Percentiles rank a stretch among this genome's conserved stretches.
These are phyloP conservation scores for Mobula hypostoma DNA, from an alignment of 2,113 vertebrate genomes.

Conservation along the genomic window DNA sequence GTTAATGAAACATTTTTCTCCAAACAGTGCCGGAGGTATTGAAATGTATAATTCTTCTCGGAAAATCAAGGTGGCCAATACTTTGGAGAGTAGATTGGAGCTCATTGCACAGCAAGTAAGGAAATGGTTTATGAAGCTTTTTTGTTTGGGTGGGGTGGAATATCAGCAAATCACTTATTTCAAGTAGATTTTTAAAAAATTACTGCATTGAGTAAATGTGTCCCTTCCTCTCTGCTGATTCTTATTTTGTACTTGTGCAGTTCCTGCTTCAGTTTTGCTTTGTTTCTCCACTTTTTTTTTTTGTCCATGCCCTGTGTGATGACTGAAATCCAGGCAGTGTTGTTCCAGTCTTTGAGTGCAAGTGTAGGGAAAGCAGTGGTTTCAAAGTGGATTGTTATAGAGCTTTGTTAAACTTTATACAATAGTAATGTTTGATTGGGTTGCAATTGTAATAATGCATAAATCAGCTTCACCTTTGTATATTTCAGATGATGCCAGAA, in stretches of 20 bases:
- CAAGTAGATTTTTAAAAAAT: no score
- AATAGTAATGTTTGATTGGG: neutral
- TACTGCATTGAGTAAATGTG: no score
- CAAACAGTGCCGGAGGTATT: conserved; percentile 79
- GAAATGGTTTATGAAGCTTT: neutral
- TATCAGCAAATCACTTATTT: no score
- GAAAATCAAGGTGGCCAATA: conserved; percentile 94
- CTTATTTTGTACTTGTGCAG: no score
- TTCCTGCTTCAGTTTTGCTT: no score
- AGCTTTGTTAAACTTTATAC: neutral
- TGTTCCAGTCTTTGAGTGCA: no score
- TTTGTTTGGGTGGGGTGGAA: no score
- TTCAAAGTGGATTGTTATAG: neutral
- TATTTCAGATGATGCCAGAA: conserved; percentile 91
- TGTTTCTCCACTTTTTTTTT: no score
- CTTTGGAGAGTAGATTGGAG: conserved; percentile 90
- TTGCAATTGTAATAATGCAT: neutral
- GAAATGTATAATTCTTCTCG: conserved; percentile 81
- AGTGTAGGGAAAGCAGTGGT: neutral
- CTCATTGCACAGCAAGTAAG: conserved; percentile 94
- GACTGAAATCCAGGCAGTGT: no score
- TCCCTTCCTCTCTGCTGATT: no score
- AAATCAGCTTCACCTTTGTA: neutral
- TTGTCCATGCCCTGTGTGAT: no score
- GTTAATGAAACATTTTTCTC: neutral